Conservation (phyloP, 2,113 vertebrate species). For the Lepidothrix coronata region DNA sequence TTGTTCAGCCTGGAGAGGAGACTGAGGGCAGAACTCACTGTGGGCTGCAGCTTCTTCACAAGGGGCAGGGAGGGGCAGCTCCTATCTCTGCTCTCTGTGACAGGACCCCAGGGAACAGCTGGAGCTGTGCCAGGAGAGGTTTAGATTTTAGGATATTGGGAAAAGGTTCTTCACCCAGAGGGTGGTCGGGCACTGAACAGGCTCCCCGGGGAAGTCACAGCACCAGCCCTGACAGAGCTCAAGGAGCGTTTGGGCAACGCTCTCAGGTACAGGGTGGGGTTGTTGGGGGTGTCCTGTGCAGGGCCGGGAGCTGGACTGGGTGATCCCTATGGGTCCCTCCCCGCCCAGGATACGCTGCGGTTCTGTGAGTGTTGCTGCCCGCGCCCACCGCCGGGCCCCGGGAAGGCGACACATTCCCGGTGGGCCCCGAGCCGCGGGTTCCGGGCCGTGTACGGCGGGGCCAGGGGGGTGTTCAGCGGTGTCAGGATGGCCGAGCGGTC, state of each 20-base stretch:
- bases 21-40: background rate
- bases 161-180: background rate
- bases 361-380: background rate
- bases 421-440: background rate
- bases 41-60: background rate
- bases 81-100: background rate
- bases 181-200: accelerated
- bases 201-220: accelerated
- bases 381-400: background rate
- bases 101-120: accelerated
- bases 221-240: accelerated
- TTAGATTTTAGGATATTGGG: background rate
- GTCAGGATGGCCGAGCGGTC: slow-evolving; percentile 79
- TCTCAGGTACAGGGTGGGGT: background rate
- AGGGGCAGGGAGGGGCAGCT: background rate
- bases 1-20: background rate
- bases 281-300: background rate
- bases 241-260: accelerated
- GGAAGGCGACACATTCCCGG: background rate
- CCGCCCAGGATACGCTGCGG: background rate
- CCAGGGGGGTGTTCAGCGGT: accelerated
- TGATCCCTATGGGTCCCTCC: background rate
- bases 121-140: background rate
- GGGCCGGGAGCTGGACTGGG: background rate
- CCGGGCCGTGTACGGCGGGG: background rate